Percentiles rank a stretch among this genome's conserved stretches.
Evolutionary conservation across 2,113 vertebrate species (phyloP).

Genomic region (Hippocampus abdominalis): DNA sequence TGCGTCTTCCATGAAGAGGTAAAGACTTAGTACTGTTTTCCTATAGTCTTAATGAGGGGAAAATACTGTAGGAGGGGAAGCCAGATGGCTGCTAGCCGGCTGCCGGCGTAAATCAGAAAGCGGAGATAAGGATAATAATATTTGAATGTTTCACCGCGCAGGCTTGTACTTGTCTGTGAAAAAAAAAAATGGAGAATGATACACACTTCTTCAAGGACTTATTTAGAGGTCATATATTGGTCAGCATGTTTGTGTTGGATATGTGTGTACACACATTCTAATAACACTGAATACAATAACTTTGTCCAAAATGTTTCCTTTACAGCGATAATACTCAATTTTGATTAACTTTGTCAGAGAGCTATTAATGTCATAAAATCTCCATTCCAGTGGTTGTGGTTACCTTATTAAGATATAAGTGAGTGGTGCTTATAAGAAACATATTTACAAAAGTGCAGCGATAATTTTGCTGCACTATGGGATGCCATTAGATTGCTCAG

Average conservation of each 20-base stretch:
- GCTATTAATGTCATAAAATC: no score
- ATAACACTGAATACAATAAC: neutral
- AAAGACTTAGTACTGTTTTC: neutral
- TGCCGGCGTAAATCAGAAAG: conserved; percentile 21
- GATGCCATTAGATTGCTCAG: no score
- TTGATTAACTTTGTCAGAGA: no score
- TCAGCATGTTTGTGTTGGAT: conserved; percentile 1
- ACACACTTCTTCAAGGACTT: neutral
- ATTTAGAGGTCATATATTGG: neutral
- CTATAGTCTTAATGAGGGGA: conserved; percentile 2
- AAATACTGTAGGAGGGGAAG: conserved; percentile 21
- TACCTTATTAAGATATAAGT: no score
- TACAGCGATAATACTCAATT: neutral
- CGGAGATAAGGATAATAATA: conserved; percentile 7
- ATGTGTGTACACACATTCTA: neutral
- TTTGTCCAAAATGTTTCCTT: neutral
- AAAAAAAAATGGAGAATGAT: neutral
- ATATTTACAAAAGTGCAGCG: no score
- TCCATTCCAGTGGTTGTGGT: no score
- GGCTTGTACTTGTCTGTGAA: conserved; percentile 6
- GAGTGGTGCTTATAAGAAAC: no score
- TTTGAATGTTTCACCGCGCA: conserved; percentile 7
- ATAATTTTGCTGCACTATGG: no score
- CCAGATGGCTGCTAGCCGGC: conserved; percentile 32
- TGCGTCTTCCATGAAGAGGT: conserved; percentile 64